Percentiles rank a stretch among this genome's conserved stretches.
Evolutionary conservation across 2,888 invertebrate genomes (phyloP).

Genomic region (Eledona agricola): DNA sequence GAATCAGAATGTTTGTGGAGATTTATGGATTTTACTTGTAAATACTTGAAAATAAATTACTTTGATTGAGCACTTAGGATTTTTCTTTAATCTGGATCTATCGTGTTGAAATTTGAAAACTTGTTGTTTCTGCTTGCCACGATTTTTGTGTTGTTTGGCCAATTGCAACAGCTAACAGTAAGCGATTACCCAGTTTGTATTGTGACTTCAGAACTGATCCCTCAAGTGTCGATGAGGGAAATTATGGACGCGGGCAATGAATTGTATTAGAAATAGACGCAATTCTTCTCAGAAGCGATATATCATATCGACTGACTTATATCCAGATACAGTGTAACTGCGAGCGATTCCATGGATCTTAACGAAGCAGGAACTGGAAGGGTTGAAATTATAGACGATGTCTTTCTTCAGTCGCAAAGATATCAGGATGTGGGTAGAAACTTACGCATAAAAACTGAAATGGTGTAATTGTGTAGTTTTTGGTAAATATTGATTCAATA

Average conservation of each 20-base stretch:
- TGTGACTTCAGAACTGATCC: conserved; percentile 5
- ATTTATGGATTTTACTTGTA: conserved; percentile 6
- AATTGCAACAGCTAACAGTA: not conserved
- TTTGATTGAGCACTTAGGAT: too few relatives aligned
- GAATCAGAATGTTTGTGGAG: conserved; percentile 13
- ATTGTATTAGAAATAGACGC: too few relatives aligned
- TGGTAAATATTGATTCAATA: too few relatives aligned
- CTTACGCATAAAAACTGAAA: conserved; percentile 1
- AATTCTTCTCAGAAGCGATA: too few relatives aligned
- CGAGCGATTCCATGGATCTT: too few relatives aligned
- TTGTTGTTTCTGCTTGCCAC: too few relatives aligned
- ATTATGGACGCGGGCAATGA: conserved; percentile 7
- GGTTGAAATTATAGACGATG: not conserved
- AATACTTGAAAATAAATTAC: too few relatives aligned
- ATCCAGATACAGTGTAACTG: too few relatives aligned
- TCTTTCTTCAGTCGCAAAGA: conserved; percentile 3
- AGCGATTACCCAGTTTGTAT: conserved; percentile 3
- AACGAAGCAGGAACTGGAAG: conserved; percentile 1
- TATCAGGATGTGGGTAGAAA: conserved; percentile 14
- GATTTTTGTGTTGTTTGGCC: not conserved
- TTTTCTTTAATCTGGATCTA: too few relatives aligned
- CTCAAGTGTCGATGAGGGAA: conserved; percentile 4
- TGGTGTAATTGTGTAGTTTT: too few relatives aligned
- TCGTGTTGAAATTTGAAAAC: too few relatives aligned
- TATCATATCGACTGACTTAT: too few relatives aligned